Evolutionary conservation across 2,888 invertebrate species (phyloP).

Genomic region (Tinea pellionella): DNA sequence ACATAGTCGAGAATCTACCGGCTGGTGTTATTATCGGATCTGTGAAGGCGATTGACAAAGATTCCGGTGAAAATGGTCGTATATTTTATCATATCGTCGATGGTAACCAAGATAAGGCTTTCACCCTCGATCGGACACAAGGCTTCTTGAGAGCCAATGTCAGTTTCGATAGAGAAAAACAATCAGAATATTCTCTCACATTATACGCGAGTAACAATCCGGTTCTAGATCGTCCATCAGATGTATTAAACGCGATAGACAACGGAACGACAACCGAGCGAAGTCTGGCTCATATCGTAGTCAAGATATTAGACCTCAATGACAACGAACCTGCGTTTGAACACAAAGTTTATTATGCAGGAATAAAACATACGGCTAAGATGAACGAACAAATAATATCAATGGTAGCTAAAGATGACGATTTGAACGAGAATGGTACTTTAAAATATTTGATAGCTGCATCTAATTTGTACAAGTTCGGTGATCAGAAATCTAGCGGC

Average conservation of each 20-base stretch:
- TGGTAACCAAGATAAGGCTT: slow-evolving; percentile 82
- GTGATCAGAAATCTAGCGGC: slow-evolving; percentile 80
- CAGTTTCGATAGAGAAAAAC: slow-evolving; percentile 84
- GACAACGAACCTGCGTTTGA: slow-evolving; percentile 85
- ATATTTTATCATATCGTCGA: slow-evolving; percentile 86
- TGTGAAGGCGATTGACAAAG: slow-evolving; percentile 77
- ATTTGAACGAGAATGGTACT: slow-evolving; percentile 85
- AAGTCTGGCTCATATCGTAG: slow-evolving; percentile 77
- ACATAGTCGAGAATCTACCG: slow-evolving; percentile 77
- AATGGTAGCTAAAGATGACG: slow-evolving; percentile 84
- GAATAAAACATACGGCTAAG: slow-evolving; percentile 81
- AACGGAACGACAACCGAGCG: slow-evolving; percentile 66
- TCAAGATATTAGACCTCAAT: slow-evolving; percentile 83
- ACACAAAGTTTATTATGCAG: slow-evolving; percentile 73
- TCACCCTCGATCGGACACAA: slow-evolving; percentile 82
- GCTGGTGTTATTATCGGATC: slow-evolving; percentile 69
- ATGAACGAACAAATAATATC: slow-evolving; percentile 80
- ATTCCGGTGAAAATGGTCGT: slow-evolving; percentile 83
- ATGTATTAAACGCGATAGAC: slow-evolving; percentile 42
- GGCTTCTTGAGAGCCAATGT: slow-evolving; percentile 84
- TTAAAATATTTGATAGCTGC: slow-evolving; percentile 84
- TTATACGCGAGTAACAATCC: slow-evolving; percentile 88
- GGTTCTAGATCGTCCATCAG: slow-evolving; percentile 70
- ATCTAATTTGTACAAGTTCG: slow-evolving; percentile 84
- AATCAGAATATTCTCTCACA: slow-evolving; percentile 78